Base-by-base conservation (phyloP, 2,797 vertebrate species). In the Gila robusta region DNA sequence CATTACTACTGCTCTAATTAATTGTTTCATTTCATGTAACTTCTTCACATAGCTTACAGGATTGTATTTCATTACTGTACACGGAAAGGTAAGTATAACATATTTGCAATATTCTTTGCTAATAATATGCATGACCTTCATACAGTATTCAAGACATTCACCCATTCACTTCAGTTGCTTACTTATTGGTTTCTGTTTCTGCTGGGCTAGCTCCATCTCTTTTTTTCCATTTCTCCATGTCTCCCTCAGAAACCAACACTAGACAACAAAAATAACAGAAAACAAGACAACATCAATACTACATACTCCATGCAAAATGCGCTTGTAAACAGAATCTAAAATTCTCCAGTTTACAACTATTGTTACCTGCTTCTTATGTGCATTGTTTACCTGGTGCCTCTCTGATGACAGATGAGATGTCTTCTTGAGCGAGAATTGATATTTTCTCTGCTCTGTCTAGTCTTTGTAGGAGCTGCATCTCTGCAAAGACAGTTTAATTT, bases 391-490 rank as follows among this genome's bases (percentile, higher is more conserved):
- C 73, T 56, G 49, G 49, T 77, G 73, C 64, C 64, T 78, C 47
- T 81, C 47, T 69, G 62, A 81, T 47, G 64, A 81, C 49, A 10
- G 66, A 54, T 32, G 10, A 35, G 26, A 81, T 70, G 9, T 81
- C 64, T 54, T 81, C 41, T 37, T 81, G 41, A 49, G 79, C 26
- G 21, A 39, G 62, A 49, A 47, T 47, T 5, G 0, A 23, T 47
- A 81, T 54, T 54, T 70, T 81, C 64, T 81, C 64, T 70, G 39
- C 79, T 69, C 17, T 49, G 37, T 62, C 79, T 39, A 66, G 28
- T 81, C 79, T 70, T 70, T 81, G 64, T 11, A 35, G 64, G 41
- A 81, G 79, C 26, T 52, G 44, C 41, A 81, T 14, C 17, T 70
- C 79, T 81, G 32, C 19, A 70, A 69, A 66, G 39, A 44, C 62